A percentile compares a stretch with the other conserved stretches of the same genome.
phyloP scores from a whole-genome alignment of 2,888 invertebrate species.

The Pollenia griseotomentosa region DNA sequence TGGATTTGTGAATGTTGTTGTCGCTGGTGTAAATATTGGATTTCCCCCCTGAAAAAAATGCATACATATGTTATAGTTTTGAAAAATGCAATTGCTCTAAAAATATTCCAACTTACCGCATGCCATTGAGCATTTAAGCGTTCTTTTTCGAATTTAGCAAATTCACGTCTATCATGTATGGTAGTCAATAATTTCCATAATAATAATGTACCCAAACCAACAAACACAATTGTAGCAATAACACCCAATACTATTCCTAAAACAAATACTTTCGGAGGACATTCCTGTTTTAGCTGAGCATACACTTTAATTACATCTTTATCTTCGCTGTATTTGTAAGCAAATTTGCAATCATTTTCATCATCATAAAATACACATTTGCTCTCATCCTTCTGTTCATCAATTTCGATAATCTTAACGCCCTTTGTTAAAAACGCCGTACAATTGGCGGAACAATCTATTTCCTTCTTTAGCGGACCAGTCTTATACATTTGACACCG shows the following conservation, averaged over 20 bases:
- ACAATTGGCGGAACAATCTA: conserved; percentile 88
- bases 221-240: conserved; percentile 97
- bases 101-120: conserved; percentile 88
- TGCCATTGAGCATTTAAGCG: conserved; percentile 99
- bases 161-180: conserved; percentile 98
- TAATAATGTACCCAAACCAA: conserved; percentile 95
- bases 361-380: conserved; percentile 93
- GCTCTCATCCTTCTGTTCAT: conserved; percentile 91
- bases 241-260: conserved; percentile 96
- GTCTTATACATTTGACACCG: conserved; percentile 95
- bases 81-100: not conserved
- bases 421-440: conserved; percentile 87
- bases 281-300: conserved; percentile 93
- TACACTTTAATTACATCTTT: conserved; percentile 88
- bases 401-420: conserved; percentile 86
- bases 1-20: conserved; percentile 99
- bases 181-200: conserved; percentile 99
- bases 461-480: conserved; percentile 86
- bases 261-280: conserved; percentile 92
- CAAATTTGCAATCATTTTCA: conserved; percentile 95
- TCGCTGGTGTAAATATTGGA: conserved; percentile 99
- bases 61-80: not conserved
- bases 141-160: conserved; percentile 98
- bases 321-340: conserved; percentile 93
- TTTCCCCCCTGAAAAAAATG: conserved; percentile 88